Conservation (phyloP, 1,140 invertebrate species). For the Trichonephila inaurata region DNA sequence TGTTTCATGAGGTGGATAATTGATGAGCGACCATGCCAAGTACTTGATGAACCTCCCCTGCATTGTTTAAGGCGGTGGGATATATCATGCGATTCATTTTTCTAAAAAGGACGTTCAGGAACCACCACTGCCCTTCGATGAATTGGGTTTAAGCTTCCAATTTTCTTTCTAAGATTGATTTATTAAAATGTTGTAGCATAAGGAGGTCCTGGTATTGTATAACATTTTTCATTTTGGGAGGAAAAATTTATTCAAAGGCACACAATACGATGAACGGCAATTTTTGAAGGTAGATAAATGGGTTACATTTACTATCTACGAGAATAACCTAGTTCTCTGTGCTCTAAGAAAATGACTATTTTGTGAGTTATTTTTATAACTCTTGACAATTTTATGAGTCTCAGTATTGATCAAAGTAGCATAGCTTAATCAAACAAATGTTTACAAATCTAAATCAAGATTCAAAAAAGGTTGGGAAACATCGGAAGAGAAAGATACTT, state of each 20-base stretch:
- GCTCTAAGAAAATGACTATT: too few species aligned
- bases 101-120: not conserved
- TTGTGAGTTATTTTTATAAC: too few species aligned
- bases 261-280: not conserved
- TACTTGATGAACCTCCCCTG: not conserved
- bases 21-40: not conserved
- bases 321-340: too few species aligned
- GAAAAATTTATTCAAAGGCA: not conserved
- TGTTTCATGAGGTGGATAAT: slow-evolving; percentile 13
- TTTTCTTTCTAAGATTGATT: not conserved
- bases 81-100: not conserved
- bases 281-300: not conserved
- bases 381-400: too few species aligned
- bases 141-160: too few species aligned
- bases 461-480: too few species aligned
- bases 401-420: too few species aligned
- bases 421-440: too few species aligned
- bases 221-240: not conserved
- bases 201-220: not conserved
- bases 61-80: not conserved
- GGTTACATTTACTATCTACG: too few species aligned
- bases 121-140: not conserved
- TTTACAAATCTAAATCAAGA: too few species aligned
- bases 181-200: not conserved
- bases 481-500: too few species aligned